phyloP scores from a whole-genome alignment of 2,888 invertebrate species.

The Polyploca ridens region DNA sequence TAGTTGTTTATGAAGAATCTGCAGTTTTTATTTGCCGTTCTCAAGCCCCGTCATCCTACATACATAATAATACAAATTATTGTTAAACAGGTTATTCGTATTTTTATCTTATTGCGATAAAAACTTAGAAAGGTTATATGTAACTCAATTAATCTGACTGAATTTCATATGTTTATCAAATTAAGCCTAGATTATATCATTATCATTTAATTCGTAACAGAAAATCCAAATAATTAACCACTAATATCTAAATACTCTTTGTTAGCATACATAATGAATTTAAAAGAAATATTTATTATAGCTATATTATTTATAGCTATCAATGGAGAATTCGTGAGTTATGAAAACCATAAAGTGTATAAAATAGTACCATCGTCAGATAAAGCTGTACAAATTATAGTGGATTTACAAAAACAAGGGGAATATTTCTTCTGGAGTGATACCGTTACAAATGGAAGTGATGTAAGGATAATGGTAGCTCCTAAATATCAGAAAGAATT shows the following conservation, averaged over 20 bases:
- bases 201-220: conserved; percentile 8
- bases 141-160: neutral
- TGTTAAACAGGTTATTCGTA: neutral
- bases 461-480: conserved; percentile 85
- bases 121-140: neutral
- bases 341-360: conserved; percentile 80
- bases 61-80: too few species aligned
- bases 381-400: conserved; percentile 74
- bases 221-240: neutral
- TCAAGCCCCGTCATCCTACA: too few species aligned
- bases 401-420: conserved; percentile 56
- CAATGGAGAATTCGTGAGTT: conserved; percentile 58
- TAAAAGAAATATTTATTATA: conserved; percentile 43
- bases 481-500: conserved; percentile 79
- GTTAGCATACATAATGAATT: conserved; percentile 42
- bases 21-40: too few species aligned
- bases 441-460: conserved; percentile 52
- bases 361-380: conserved; percentile 74
- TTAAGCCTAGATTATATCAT: neutral
- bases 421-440: conserved; percentile 75
- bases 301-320: conserved; percentile 29
- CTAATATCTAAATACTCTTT: conserved; percentile 11
- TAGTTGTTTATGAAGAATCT: too few species aligned
- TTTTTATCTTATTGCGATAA: neutral
- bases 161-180: neutral